Evolutionary conservation across 2,797 vertebrate species (phyloP), one percentile per base, ranked within the genome.

Genomic region (Tokudaia tokunoshimensis): DNA sequence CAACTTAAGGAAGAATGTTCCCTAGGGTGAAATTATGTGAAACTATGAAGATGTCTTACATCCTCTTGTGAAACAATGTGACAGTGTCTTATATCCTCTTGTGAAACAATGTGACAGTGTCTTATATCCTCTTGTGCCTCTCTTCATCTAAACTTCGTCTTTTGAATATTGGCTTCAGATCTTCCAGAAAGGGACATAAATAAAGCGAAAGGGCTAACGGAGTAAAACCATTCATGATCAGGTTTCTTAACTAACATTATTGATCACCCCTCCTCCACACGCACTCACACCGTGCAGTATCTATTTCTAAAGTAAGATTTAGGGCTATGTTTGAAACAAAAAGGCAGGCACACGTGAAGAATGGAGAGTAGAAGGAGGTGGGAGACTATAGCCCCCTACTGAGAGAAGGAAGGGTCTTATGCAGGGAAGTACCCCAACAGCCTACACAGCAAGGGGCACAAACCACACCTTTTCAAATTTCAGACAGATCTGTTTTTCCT

Each of bases 241-340:
- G 97, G 97, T 98, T 98, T 98, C 98, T 97, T 98, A 99, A 98
- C 65, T 96, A 98, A 98, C 94, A 92, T 98, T 98, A 99, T 99
- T 98, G 98, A 98, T 98, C 96, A 97, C 97, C 98, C 98, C 98
- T 97, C 98, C 96, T 47, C 31, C 96, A 95, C 94, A 97, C 81
- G 92, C 92, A 94, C 97, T 97, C 96, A 80, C 95, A 94, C 57
- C 93, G 89, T 63, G 98, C 98, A 97, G 98, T 98, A 98, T 96
- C 98, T 95, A 98, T 98, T 99, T 98, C 97, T 97, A 98, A 98
- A 98, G 97, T 97, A 98, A 98, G 98, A 99, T 98, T 99, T 98
- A 98, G 94, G 98, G 98, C 97, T 94, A 98, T 98, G 98, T 98
- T 98, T 98, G 98, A 98, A 98, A 98, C 98, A 98, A 98, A 98